Percentiles rank a stretch among this genome's conserved stretches.
Evolutionary conservation across 1,140 invertebrate genomes (phyloP).

Genomic region (Drosophila ananassae): DNA sequence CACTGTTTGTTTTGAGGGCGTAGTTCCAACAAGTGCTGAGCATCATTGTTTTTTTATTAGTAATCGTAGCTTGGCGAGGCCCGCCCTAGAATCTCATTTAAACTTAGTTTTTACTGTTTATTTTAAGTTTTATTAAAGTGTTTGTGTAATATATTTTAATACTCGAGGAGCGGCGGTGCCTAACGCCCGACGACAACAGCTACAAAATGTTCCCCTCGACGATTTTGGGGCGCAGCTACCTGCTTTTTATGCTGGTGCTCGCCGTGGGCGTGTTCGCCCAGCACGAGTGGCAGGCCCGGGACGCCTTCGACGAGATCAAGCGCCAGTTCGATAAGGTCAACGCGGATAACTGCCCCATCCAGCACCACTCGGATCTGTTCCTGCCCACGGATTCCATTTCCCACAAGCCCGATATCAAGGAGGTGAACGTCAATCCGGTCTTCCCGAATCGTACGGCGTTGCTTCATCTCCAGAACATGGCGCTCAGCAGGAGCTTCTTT

Average conservation of each 20-base stretch:
- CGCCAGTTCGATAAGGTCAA: conserved; percentile 91
- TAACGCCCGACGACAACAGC: conserved; percentile 2
- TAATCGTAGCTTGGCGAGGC: conserved; percentile 52
- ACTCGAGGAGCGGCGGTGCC: background rate
- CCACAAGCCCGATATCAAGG: conserved; percentile 97
- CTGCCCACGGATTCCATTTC: conserved; percentile 93
- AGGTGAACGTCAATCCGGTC: conserved; percentile 96
- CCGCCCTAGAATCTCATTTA: conserved; percentile 30
- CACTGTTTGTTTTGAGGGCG: conserved; percentile 69
- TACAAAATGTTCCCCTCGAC: conserved; percentile 50
- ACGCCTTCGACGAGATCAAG: conserved; percentile 95
- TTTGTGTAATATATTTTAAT: conserved; percentile 14
- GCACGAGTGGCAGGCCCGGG: conserved; percentile 94
- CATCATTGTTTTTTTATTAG: conserved; percentile 64
- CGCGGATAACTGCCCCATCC: conserved; percentile 94
- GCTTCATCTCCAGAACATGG: conserved; percentile 97
- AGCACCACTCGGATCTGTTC: conserved; percentile 93
- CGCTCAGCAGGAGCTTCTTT: conserved; percentile 96
- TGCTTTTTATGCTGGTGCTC: conserved; percentile 71
- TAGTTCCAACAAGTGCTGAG: conserved; percentile 78
- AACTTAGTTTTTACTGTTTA: conserved; percentile 10
- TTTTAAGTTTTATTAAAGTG: background rate
- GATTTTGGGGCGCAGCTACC: conserved; percentile 75
- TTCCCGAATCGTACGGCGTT: conserved; percentile 97
- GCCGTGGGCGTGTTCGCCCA: conserved; percentile 90